Base-by-base conservation (phyloP, 2,113 vertebrate species). In the Nestor notabilis region DNA sequence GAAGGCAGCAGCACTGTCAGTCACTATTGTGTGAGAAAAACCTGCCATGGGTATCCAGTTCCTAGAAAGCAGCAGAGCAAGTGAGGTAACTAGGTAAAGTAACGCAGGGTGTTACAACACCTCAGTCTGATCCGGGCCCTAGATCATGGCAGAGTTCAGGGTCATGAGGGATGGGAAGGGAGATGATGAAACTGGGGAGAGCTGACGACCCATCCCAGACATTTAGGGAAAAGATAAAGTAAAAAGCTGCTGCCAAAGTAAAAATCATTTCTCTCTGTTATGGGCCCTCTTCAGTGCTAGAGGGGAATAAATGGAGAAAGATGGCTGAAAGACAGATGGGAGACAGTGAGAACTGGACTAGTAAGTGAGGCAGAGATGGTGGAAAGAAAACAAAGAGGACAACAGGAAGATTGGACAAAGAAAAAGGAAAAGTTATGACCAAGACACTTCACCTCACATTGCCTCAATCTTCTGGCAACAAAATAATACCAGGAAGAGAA, bases 1-100 rank as follows among this genome's bases (percentile, higher is more conserved):
- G 72, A 71, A 95, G 81, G 69, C 1, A 1, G 77, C 61, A 79
- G 65, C 0, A 5, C 87, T 89, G 21, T 18, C 58, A 76, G 81
- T 61, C 83, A 56, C 84, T 84, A 84, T 69, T 89, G 74, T 72
- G 29, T 71, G 83, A 87, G 91, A 84, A 93, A 96, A 87, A 28
- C 43, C 77, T 91, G 93, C 87, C 33, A 6, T 35, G 2, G 24
- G 47, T 68, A 77, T 79, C 74, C 89, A 37, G 74, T 94, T 96
- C 95, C 93, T 96, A 75, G 94, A 96, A 93, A 96, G 92, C 25
- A 0, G 94, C 86, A 78, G 79, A 94, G 92, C 95, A 74, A 94
- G 94, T 1, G 0, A 14, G 53, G 66, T 79, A n/a, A 93, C 93
- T 29, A 61, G 71, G 72, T 76, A 85, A 75, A 93, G 77, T 17